Conservation (phyloP, 35 echinoderm and acorn worm genomes). For the Hemicentrotus pulcherrimus region DNA sequence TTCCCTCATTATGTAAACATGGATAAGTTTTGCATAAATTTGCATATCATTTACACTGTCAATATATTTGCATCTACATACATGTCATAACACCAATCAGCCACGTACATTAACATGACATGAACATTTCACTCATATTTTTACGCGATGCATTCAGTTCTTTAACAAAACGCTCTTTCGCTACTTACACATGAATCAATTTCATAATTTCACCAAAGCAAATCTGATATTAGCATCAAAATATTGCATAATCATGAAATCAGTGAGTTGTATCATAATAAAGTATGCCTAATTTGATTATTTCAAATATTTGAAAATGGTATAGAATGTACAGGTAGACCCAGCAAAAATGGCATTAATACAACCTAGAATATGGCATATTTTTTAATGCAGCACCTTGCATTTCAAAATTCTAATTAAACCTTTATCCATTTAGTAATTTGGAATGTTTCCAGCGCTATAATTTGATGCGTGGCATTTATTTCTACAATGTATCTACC, state of each 20-base stretch:
- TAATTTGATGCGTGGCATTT: background rate
- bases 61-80: background rate
- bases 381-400: background rate
- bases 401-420: background rate
- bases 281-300: background rate
- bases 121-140: background rate
- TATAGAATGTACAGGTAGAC: background rate
- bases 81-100: background rate
- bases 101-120: background rate
- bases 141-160: too few relatives aligned
- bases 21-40: background rate
- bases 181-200: background rate
- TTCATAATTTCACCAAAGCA: background rate
- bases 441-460: background rate
- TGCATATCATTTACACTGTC: slow-evolving; percentile 11
- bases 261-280: background rate
- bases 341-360: background rate
- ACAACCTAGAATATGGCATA: background rate
- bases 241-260: background rate
- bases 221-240: background rate
- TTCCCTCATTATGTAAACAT: background rate
- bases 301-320: background rate
- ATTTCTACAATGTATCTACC: too few relatives aligned
- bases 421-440: background rate
- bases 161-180: background rate